Evolutionary conservation across 30 jellyfish, hydroid and myxozoan species (phyloP), one percentile per base, ranked within the genome.

Genomic region (Aurelia sp.): DNA sequence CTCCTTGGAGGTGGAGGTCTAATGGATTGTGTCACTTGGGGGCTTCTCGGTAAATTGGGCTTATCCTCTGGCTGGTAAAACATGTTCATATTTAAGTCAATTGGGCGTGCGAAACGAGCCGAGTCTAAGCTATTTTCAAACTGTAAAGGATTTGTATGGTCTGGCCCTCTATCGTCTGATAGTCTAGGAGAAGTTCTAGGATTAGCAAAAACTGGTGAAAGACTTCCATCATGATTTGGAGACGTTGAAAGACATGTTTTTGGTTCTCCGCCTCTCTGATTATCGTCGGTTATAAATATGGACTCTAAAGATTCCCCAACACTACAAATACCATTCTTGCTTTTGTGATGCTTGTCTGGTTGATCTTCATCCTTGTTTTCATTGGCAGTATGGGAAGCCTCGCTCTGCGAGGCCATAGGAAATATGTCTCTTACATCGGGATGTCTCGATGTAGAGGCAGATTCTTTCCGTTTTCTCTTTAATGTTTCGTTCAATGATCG

Each of bases 401-500:
- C 90, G 8, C 78, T 74, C n/a, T 31, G 57, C 3, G 90, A 72
- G 57, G 81, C 67, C 27, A 79, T 74, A 17, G 97, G 97, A 77
- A 89, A 89, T 24, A 89, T 50, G 51, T 63, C 77, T 9, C 97
- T 57, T 8, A 89, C 97, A 41, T 89, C 93, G 15, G 87, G 73
- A 58, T 79, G 90, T 50, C 91, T 38, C 50, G 86, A 55, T 3
- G 84, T 15, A 13, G 85, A 31, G 2, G 72, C 62, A 13, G 89
- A 52, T 3, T 89, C 88, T 58, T 65, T 51, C 17, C 90, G 78
- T 70, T 74, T 86, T 21, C 96, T 86, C 52, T 70, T 80, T 62
- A 91, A 68, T 35, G 99, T 93, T 57, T 94, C 99, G 65, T 94
- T 94, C 58, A 94, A 68, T 3, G 99, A 84, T 73, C 88, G 94